Evolutionary conservation across 2,113 vertebrate genomes (phyloP).

Genomic region (Dasyprocta punctata): DNA sequence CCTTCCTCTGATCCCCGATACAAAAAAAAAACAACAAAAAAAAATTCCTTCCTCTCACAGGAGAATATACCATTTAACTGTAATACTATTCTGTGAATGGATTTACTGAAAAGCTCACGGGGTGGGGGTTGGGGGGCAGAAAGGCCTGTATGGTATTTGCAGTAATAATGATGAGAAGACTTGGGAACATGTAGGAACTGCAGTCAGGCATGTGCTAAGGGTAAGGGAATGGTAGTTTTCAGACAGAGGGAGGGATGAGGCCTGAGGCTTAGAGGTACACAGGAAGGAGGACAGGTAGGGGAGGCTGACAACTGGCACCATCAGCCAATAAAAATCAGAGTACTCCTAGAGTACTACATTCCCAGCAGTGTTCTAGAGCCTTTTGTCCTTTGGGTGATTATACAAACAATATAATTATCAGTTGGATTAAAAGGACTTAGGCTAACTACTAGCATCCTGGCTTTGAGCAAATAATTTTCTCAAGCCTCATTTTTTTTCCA

Average conservation of each 20-base stretch:
- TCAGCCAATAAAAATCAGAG: background rate
- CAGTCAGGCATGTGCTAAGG: background rate
- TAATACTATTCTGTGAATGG: background rate
- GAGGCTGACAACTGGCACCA: background rate
- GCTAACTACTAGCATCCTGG: background rate
- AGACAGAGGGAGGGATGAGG: background rate
- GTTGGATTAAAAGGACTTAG: background rate
- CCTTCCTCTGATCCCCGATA: no score
- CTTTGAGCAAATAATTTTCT: slow-evolving; percentile 29
- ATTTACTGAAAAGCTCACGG: background rate
- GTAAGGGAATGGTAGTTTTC: background rate
- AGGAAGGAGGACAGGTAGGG: background rate
- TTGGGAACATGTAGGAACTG: background rate
- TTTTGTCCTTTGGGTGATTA: background rate
- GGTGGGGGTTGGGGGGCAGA: fast-evolving
- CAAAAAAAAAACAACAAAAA: no score
- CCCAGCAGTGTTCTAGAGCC: background rate
- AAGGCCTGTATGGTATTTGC: background rate
- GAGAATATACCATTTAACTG: background rate
- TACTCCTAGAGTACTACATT: background rate
- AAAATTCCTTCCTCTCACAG: background rate
- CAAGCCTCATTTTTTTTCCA: background rate
- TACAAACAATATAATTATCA: background rate
- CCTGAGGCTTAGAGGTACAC: background rate
- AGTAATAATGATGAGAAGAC: background rate